Evolutionary conservation across 2,797 vertebrate species (phyloP), one percentile per base, ranked within the genome.

Genomic region (Iguana delicatissima): DNA sequence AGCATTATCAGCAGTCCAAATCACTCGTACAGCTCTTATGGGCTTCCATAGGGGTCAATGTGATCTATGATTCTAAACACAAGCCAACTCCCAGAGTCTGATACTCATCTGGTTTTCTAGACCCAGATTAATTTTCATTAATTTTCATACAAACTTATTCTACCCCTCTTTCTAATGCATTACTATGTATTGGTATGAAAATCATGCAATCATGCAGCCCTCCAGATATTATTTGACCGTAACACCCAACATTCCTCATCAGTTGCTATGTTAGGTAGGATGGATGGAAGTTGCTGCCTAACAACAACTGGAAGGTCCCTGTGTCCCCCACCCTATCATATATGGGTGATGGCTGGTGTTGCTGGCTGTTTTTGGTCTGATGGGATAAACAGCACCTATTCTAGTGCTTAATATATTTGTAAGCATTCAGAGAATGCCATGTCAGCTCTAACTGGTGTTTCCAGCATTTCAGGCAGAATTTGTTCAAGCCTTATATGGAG

Each of bases 351-450:
- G 35, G n/a, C 42, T 10, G 26, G 38, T 26, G 64, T 1, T 6
- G 6, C 18, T 26, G 64, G 64, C 26, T 46, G 24, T 10, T 7
- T 67, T 18, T 84, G 62, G 59, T 32, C 42, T 67, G 13, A 64
- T 9, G 38, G 2, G 38, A 1, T 16, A 67, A 38, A 50, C 14
- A 32, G 6, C 18, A 67, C 6, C 6, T 29, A 26, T 20, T 85
- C 26, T 29, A 67, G 7, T 91, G 91, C 85, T 79, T 72, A 69
- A 72, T 90, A 86, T 13, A 35, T 91, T 93, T 92, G 1, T 32
- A 89, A 74, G 32, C 1, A 91, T 2, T 20, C 0, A 80, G 57
- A 67, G 24, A 67, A 26, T 67, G 64, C 9, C 24, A 29, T 67
- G 26, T 10, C 64, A 67, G 26, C 24, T 29, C 64, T 29, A 1